phyloP scores from a whole-genome alignment of 2,888 invertebrate species.

The Osmoderma eremita region DNA sequence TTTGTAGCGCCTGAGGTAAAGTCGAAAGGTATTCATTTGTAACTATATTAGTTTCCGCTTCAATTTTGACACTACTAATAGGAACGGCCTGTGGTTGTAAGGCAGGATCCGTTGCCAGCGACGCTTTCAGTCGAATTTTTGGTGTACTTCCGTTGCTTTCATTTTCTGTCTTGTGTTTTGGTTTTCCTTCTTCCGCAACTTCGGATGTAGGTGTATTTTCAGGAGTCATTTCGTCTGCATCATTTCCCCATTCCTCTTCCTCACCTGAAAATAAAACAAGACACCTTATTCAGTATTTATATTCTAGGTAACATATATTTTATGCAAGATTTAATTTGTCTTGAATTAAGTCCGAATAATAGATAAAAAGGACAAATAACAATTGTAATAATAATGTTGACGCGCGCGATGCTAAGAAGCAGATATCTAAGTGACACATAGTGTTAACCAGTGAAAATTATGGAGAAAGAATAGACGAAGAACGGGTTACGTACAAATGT shows the following conservation, averaged over 20 bases:
- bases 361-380: constrained; percentile 22
- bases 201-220: constrained; percentile 52
- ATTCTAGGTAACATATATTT: too few relatives aligned
- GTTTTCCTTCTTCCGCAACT: constrained; percentile 56
- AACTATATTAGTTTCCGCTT: constrained; percentile 53
- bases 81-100: constrained; percentile 74
- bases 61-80: constrained; percentile 66
- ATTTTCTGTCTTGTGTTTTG: constrained; percentile 51
- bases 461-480: constrained; percentile 48
- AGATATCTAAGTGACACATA: constrained; percentile 44
- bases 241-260: constrained; percentile 72
- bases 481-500: constrained; percentile 59
- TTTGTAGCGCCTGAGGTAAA: constrained; percentile 65
- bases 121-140: constrained; percentile 79
- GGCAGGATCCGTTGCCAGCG: constrained; percentile 85
- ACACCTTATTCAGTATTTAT: neutral
- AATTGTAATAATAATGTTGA: constrained; percentile 34
- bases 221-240: constrained; percentile 66
- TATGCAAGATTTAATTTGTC: neutral
- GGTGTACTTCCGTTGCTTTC: constrained; percentile 64
- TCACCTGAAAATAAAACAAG: constrained; percentile 67
- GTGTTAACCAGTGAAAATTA: constrained; percentile 44
- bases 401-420: constrained; percentile 47
- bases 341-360: neutral
- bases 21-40: constrained; percentile 65